These are phyloP conservation scores for Azemiops feae DNA, from an alignment of 2,113 vertebrate species.

Conservation along the genomic window DNA sequence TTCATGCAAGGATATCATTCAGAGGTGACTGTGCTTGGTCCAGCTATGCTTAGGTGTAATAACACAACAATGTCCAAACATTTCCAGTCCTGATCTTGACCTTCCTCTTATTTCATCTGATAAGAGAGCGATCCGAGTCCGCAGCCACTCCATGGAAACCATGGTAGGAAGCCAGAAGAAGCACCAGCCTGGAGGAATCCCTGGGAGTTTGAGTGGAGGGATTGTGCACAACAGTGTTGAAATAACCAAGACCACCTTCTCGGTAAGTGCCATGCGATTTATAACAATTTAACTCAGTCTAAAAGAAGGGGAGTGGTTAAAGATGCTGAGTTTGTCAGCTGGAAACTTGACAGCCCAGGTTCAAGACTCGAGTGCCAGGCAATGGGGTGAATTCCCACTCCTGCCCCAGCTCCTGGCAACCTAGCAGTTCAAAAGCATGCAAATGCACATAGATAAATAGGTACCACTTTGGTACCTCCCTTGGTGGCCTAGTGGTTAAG, in stretches of 20 bases:
- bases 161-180: conserved; percentile 87
- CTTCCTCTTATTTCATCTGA: not conserved
- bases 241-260: conserved; percentile 80
- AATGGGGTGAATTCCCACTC: not conserved
- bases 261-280: conserved; percentile 68
- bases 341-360: not conserved
- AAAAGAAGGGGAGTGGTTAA: not conserved
- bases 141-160: conserved; percentile 96
- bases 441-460: not conserved
- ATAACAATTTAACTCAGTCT: not conserved
- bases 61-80: not conserved
- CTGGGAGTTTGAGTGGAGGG: conserved; percentile 88
- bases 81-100: not conserved
- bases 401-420: not conserved
- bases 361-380: rapidly evolving
- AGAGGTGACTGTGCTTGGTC: not conserved
- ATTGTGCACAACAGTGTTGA: conserved; percentile 81
- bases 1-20: not conserved
- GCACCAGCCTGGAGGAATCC: conserved; percentile 74
- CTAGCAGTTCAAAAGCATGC: not conserved
- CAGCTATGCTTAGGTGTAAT: not conserved
- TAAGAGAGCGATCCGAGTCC: conserved; percentile 94
- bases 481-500: not conserved
- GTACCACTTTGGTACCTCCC: not conserved
- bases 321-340: not conserved